phyloP scores from a whole-genome alignment of 2,113 vertebrate species.

The Oncorhynchus kisutch region DNA sequence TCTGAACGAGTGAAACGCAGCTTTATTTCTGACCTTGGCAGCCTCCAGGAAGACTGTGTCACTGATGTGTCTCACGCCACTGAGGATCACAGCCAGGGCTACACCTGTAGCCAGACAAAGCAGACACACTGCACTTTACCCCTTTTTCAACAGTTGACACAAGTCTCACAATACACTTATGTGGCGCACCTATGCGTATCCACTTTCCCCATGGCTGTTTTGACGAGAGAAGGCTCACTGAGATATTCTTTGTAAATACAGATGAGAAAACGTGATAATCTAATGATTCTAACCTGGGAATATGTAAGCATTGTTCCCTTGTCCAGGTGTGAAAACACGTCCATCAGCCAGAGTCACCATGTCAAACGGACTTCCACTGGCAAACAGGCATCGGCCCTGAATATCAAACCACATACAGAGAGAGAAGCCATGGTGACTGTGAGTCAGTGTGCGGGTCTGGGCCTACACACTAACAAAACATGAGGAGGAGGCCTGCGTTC shows the following conservation, averaged over 20 bases:
- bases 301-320: slow-evolving; percentile 96
- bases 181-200: no score
- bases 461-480: not conserved
- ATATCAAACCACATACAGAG: not conserved
- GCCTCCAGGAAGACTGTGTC: slow-evolving; percentile 94
- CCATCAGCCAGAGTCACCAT: slow-evolving; percentile 85
- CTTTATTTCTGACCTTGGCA: slow-evolving; percentile 83
- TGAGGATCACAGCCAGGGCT: slow-evolving; percentile 92
- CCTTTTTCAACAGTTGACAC: not conserved
- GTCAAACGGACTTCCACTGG: slow-evolving; percentile 92
- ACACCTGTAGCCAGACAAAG: slow-evolving; percentile 75
- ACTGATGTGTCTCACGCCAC: slow-evolving; percentile 91
- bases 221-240: not conserved
- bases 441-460: not conserved
- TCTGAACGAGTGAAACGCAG: not conserved
- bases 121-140: no score
- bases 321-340: slow-evolving; percentile 84
- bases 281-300: slow-evolving; percentile 84
- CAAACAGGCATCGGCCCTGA: slow-evolving; percentile 93
- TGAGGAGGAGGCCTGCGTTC: no score
- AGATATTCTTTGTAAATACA: not conserved
- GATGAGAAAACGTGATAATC: not conserved
- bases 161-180: no score
- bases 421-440: not conserved
- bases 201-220: no score